Percentiles rank a stretch among this genome's conserved stretches.
Evolutionary conservation across 53 echinoderm and acorn worm species (phyloP).

Genomic region (Actinopyga echinites): DNA sequence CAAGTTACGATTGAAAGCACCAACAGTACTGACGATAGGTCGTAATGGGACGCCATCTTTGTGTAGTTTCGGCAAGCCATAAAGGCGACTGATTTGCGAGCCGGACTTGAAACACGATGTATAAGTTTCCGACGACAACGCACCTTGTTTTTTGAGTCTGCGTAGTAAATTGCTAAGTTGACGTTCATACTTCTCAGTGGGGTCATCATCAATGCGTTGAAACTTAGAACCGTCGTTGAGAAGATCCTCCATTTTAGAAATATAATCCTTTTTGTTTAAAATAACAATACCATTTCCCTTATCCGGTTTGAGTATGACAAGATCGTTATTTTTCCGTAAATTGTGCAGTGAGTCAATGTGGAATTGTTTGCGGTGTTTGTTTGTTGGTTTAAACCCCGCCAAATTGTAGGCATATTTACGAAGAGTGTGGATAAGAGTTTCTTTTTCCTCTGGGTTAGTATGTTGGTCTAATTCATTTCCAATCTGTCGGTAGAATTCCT

Average conservation of each 20-base stretch:
- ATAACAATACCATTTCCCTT: not conserved
- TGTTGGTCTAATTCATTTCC: not conserved
- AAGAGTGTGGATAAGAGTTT: not conserved
- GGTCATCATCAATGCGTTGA: not conserved
- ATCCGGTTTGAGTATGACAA: not conserved
- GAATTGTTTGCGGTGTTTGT: not conserved
- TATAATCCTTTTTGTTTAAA: not conserved
- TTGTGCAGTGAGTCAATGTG: not conserved
- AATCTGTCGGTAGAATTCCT: constrained; percentile 12
- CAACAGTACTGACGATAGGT: not conserved
- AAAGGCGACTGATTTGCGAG: not conserved
- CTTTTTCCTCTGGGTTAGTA: not conserved
- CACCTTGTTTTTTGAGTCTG: not conserved
- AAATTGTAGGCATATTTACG: not conserved
- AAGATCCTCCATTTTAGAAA: not conserved
- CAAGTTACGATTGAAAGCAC: not conserved
- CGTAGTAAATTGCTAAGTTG: not conserved
- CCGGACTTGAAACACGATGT: not conserved
- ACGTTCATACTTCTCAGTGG: not conserved
- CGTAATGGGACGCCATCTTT: not conserved
- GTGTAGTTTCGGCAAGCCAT: not conserved
- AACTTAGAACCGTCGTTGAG: not conserved
- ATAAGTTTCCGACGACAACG: not conserved
- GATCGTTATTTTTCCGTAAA: not conserved
- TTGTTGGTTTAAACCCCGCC: not conserved